These are phyloP conservation scores for Rhagoletis pomonella DNA, from an alignment of 1,140 invertebrate species.

Conservation along the genomic window DNA sequence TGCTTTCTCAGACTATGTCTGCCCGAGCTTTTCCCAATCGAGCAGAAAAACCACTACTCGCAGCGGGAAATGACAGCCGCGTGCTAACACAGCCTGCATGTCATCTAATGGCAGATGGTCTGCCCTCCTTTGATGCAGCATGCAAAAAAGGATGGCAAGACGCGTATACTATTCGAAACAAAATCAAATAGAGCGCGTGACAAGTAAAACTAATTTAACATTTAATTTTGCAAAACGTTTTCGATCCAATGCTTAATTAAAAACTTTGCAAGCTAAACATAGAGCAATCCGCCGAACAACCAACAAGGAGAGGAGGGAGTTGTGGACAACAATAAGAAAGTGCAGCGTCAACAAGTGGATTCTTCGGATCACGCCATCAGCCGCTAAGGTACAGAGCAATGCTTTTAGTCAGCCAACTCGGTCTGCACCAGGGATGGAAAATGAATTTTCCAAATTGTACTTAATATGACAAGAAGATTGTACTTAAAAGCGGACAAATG, in stretches of 20 bases:
- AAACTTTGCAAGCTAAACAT: conserved; percentile 19
- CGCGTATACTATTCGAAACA: background rate
- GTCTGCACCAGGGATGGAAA: too few relatives aligned
- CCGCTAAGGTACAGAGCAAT: background rate
- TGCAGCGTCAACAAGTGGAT: conserved; percentile 30
- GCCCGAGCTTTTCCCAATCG: too few relatives aligned
- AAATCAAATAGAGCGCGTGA: background rate
- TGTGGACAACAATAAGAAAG: background rate
- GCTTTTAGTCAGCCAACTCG: background rate
- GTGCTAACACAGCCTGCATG: background rate
- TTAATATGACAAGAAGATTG: too few relatives aligned
- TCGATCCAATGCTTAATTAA: conserved; percentile 48
- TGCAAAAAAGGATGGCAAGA: background rate
- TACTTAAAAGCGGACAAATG: too few relatives aligned
- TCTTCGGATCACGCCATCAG: background rate
- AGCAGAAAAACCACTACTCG: background rate
- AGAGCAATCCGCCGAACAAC: background rate
- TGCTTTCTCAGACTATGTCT: too few relatives aligned
- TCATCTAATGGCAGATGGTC: background rate
- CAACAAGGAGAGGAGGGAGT: background rate
- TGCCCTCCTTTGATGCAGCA: background rate
- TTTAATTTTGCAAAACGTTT: conserved; percentile 32
- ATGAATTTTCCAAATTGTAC: too few relatives aligned
- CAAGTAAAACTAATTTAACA: conserved; percentile 43
- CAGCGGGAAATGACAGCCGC: background rate